Base-by-base conservation (phyloP, 2,797 vertebrate genomes). In the Falco cherrug region DNA sequence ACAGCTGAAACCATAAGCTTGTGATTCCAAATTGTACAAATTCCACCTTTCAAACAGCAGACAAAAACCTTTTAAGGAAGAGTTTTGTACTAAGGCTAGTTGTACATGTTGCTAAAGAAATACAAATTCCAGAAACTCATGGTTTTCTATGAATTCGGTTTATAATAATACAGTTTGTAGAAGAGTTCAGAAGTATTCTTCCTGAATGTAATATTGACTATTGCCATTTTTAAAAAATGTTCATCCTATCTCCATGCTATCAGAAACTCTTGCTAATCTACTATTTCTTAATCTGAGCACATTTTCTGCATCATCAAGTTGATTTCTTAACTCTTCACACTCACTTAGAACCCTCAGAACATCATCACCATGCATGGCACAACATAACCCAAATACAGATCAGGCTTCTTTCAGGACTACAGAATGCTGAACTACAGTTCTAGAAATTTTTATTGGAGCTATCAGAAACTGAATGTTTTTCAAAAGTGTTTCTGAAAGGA, bases 271-370 rank as follows among this genome's bases (percentile, higher is more conserved):
- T 82, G n/a, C 29, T 71, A 74, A 87, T 81, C 51, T 1, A 0
- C 57, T 73, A 1, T 84, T 95, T 94, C 73, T 74, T 94, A 87
- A 95, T 85, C 48, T 56, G 64, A 95, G 80, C 35, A 93, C 47
- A 80, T 87, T 87, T 91, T 84, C 68, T 81, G 28, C 74, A 79
- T 63, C 64, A 89, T 69, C 79, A 15, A 1, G 87, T 93, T 88
- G 53, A 85, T 83, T 93, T 87, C 73, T 77, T 47, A 69, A 39
- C 53, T 73, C 68, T 73, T 76, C 61, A 50, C 54, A 41, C 39
- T 69, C 6, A 39, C 51, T 82, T 51, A 75, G 73, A 84, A 65
- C 54, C 31, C 47, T 82, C 45, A 73, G 79, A 67, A 84, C 39
- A 64, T 68, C 41, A 83, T 65, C 76, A 71, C 59, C 48, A 48